Conservation (phyloP, 2,113 vertebrate species). For the Pogona vitticeps region DNA sequence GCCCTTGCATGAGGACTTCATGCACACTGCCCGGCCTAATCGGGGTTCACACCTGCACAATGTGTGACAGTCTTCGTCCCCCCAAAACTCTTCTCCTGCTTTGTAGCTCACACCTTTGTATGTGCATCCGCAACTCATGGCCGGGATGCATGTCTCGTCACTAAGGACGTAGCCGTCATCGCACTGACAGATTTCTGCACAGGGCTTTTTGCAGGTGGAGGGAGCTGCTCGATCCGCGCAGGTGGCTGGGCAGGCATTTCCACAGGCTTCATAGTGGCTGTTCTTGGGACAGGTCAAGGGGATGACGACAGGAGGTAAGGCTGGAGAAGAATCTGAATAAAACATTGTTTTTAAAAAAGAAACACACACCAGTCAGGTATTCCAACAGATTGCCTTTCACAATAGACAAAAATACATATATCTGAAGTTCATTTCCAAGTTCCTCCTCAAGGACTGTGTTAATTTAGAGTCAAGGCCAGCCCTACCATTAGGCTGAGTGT, state of each 20-base stretch:
- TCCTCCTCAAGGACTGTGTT: neutral
- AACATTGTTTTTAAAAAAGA: neutral
- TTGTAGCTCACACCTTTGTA: conserved; percentile 65
- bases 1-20: conserved; percentile 47
- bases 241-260: neutral
- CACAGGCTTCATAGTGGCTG: conserved; percentile 42
- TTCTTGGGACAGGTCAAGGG: conserved; percentile 11
- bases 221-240: neutral
- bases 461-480: neutral
- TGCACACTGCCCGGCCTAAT: conserved; percentile 36
- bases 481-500: too few species aligned
- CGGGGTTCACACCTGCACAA: conserved; percentile 45
- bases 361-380: neutral
- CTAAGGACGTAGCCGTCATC: conserved; percentile 60
- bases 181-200: conserved; percentile 35
- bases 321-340: neutral
- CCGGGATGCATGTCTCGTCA: conserved; percentile 65
- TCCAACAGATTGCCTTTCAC: neutral
- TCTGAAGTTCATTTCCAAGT: neutral
- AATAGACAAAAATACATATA: neutral
- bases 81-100: conserved; percentile 57
- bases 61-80: conserved; percentile 45
- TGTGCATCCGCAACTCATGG: conserved; percentile 72
- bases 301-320: neutral
- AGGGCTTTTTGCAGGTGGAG: conserved; percentile 39